Evolutionary conservation across 2,797 vertebrate genomes (phyloP).

Genomic region (Cercopithecus neglectus): DNA sequence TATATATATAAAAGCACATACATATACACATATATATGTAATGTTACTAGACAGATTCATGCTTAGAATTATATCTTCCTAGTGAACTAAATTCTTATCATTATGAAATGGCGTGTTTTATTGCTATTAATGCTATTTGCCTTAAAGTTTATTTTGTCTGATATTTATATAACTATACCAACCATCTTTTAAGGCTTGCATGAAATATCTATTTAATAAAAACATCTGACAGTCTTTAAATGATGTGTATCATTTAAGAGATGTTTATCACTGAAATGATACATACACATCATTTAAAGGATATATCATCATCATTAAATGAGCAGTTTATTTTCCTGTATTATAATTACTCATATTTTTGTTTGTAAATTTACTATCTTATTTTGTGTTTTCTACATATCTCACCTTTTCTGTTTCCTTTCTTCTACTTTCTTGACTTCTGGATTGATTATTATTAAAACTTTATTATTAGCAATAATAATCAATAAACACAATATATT

Average conservation of each 20-base stretch:
- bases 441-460: background rate
- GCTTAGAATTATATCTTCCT: background rate
- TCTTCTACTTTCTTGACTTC: background rate
- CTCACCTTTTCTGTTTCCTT: background rate
- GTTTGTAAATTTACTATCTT: background rate
- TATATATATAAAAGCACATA: background rate
- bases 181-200: background rate
- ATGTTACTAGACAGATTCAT: background rate
- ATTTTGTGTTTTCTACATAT: background rate
- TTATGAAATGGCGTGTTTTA: background rate
- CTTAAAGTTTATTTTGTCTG: background rate
- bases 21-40: background rate
- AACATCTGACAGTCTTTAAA: background rate
- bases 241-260: background rate
- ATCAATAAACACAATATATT: background rate
- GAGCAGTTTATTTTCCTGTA: background rate
- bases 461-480: background rate
- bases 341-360: background rate
- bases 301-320: background rate
- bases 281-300: background rate
- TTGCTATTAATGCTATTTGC: background rate
- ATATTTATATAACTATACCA: background rate
- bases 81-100: background rate
- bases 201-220: background rate
- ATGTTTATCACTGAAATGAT: background rate